These are phyloP conservation scores for Pollenia angustigena DNA, from an alignment of 2,888 invertebrate genomes.

Conservation along the genomic window DNA sequence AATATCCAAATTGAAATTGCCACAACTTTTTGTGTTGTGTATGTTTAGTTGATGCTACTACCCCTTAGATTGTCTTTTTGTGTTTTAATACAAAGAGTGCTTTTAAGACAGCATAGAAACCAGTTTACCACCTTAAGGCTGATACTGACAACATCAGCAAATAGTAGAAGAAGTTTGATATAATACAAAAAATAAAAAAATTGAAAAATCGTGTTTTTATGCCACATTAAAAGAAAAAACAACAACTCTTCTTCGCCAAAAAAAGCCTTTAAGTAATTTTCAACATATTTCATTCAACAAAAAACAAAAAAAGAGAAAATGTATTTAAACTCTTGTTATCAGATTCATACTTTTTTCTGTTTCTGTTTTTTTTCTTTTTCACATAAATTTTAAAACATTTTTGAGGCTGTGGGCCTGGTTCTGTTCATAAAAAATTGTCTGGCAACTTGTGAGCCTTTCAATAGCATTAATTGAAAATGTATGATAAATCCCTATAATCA, in stretches of 20 bases:
- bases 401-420: constrained; percentile 20
- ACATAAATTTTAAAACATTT: constrained; percentile 31
- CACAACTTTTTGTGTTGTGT: background rate
- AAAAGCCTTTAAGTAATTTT: constrained; percentile 57
- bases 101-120: constrained; percentile 16
- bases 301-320: background rate
- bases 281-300: constrained; percentile 35
- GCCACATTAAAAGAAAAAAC: background rate
- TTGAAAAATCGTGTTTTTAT: background rate
- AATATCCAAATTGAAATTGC: constrained; percentile 22
- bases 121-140: constrained; percentile 41
- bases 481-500: background rate
- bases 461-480: background rate
- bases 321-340: background rate
- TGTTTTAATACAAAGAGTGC: background rate
- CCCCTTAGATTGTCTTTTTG: background rate
- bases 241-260: background rate
- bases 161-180: constrained; percentile 28
- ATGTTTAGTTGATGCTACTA: background rate
- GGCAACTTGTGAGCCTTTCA: background rate
- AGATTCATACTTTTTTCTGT: constrained; percentile 15
- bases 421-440: background rate
- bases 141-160: constrained; percentile 33
- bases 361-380: background rate
- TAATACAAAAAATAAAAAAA: background rate